Conservation (phyloP, 2,888 invertebrate genomes). For the Cyaniris semiargus region DNA sequence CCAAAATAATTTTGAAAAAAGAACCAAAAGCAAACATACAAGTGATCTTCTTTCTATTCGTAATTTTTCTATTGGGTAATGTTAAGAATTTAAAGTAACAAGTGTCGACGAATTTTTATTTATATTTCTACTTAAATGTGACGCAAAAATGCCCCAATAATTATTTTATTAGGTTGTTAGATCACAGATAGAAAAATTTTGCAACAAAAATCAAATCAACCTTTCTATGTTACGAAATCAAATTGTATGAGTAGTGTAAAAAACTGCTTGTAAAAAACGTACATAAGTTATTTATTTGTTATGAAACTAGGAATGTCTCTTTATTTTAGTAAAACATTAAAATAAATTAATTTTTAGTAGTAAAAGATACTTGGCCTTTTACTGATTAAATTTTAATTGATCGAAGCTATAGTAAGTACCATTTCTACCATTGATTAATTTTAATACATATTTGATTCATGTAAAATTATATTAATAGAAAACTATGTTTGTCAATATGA, state of each 20-base stretch:
- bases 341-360: neutral
- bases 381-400: neutral
- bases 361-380: neutral
- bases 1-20: neutral
- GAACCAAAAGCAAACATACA: neutral
- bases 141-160: neutral
- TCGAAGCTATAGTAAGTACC: neutral
- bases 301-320: neutral
- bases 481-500: neutral
- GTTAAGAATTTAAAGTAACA: neutral
- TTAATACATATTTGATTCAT: neutral
- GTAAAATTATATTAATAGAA: neutral
- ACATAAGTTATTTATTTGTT: neutral
- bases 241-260: neutral
- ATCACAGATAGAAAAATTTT: too few species aligned
- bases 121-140: neutral
- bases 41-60: neutral
- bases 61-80: neutral
- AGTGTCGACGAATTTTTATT: neutral
- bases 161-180: neutral
- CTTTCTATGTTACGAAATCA: neutral
- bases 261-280: neutral
- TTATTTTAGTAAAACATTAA: neutral
- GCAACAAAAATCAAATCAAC: too few species aligned
- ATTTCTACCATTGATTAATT: neutral